A percentile compares a stretch with the other conserved stretches of the same genome.
phyloP scores from a whole-genome alignment of 1,140 invertebrate genomes.

The Pogonomyrmex barbatus region DNA sequence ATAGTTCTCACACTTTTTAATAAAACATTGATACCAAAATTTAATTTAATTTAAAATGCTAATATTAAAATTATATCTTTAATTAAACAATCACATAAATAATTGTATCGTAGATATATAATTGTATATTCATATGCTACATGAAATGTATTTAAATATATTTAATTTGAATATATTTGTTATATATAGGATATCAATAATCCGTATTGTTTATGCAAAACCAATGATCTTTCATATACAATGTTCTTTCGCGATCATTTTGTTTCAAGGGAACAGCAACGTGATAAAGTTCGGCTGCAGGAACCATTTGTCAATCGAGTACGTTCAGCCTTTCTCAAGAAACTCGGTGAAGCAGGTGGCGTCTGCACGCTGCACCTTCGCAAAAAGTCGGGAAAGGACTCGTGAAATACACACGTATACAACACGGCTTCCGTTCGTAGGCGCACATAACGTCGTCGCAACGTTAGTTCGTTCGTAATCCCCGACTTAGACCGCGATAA shows the following conservation, averaged over 20 bases:
- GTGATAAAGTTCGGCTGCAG: not conserved
- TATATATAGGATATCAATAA: not conserved
- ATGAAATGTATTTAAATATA: not conserved
- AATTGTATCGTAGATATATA: not conserved
- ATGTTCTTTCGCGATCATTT: not conserved
- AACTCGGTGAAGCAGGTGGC: conserved; percentile 65
- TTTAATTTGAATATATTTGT: not conserved
- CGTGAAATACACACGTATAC: conserved; percentile 67
- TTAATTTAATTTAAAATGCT: not conserved
- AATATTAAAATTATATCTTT: conserved; percentile 7
- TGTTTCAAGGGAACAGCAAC: not conserved
- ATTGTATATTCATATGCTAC: not conserved
- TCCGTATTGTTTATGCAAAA: not conserved
- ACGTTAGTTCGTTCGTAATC: conserved; percentile 73
- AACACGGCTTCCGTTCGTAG: conserved; percentile 1
- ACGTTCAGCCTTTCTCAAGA: conserved; percentile 55
- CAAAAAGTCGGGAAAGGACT: conserved; percentile 71
- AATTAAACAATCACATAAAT: not conserved
- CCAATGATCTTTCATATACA: not conserved
- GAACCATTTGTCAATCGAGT: conserved; percentile 62
- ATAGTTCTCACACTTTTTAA: not conserved
- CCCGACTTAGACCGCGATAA: conserved; percentile 79
- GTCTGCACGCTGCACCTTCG: conserved; percentile 39
- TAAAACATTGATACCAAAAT: not conserved
- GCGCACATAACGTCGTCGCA: conserved; percentile 68